A percentile compares a stretch with the other conserved stretches of the same genome.
phyloP scores from a whole-genome alignment of 2,113 vertebrate species.

The Fulmarus glacialis region DNA sequence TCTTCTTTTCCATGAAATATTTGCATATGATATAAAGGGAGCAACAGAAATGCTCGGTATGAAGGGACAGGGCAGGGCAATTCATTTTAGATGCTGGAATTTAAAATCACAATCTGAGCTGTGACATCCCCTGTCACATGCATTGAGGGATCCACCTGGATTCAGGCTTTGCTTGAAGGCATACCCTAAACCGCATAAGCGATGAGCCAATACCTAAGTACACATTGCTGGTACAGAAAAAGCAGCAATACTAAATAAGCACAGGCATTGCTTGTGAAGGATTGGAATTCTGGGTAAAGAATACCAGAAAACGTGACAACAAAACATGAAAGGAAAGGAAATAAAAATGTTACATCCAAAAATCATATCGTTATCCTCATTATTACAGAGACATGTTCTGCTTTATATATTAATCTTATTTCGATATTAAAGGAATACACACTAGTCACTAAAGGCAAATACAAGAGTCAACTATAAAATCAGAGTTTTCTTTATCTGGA shows the following conservation, averaged over 20 bases:
- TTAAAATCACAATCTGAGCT: neutral
- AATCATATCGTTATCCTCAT: neutral
- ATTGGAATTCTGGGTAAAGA: neutral
- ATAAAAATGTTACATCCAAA: neutral
- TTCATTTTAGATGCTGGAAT: neutral
- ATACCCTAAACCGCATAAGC: neutral
- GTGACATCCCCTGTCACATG: neutral
- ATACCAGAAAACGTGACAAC: neutral
- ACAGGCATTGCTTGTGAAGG: neutral
- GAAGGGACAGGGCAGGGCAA: neutral
- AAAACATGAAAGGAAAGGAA: neutral
- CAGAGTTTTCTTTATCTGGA: neutral
- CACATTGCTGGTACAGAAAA: neutral
- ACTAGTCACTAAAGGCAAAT: neutral
- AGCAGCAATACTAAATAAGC: neutral
- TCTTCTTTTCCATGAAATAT: neutral
- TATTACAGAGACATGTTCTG: neutral
- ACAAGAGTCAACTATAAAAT: neutral
- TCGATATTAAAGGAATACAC: neutral
- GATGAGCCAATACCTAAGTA: neutral
- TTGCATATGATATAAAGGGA: neutral
- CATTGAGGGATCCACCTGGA: neutral
- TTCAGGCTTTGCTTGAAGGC: neutral
- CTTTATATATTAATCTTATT: neutral
- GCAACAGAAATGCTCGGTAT: fast-evolving